phyloP scores from a whole-genome alignment of 2,888 invertebrate genomes.

The Platerodrilus igneus region DNA sequence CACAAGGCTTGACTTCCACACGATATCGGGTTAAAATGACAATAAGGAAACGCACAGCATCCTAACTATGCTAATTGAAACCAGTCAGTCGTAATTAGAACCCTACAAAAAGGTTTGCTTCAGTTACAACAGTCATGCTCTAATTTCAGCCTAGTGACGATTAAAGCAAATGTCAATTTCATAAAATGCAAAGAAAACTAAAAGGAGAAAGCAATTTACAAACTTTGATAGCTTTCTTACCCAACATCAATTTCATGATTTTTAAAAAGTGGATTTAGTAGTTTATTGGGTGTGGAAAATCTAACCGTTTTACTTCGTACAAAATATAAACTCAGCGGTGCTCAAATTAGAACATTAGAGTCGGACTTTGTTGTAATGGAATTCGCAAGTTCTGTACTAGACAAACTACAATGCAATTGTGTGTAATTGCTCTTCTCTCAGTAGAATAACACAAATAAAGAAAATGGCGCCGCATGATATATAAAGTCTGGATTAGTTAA shows the following conservation, averaged over 20 bases:
- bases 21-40: conserved; percentile 20
- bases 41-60: conserved; percentile 21
- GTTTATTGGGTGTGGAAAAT: conserved; percentile 20
- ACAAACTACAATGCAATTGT: conserved; percentile 30
- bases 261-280: conserved; percentile 22
- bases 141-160: conserved; percentile 21
- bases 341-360: conserved; percentile 31
- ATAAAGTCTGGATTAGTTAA: no score
- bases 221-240: no score
- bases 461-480: no score
- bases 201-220: no score
- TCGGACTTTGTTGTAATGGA: conserved; percentile 28
- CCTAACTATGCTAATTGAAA: conserved; percentile 26
- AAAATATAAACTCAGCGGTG: conserved; percentile 31
- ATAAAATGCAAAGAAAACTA: conserved; percentile 2
- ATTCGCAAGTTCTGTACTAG: conserved; percentile 27
- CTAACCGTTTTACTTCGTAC: conserved; percentile 21
- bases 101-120: conserved; percentile 22
- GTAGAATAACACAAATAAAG: no score
- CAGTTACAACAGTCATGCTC: conserved; percentile 23
- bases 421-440: conserved; percentile 25
- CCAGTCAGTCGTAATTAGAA: conserved; percentile 24
- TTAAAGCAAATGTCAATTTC: conserved; percentile 11
- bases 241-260: no score
- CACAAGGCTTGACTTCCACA: conserved; percentile 17